These are phyloP conservation scores for Poecile montanus DNA, from an alignment of 2,797 vertebrate species.

Conservation along the genomic window DNA sequence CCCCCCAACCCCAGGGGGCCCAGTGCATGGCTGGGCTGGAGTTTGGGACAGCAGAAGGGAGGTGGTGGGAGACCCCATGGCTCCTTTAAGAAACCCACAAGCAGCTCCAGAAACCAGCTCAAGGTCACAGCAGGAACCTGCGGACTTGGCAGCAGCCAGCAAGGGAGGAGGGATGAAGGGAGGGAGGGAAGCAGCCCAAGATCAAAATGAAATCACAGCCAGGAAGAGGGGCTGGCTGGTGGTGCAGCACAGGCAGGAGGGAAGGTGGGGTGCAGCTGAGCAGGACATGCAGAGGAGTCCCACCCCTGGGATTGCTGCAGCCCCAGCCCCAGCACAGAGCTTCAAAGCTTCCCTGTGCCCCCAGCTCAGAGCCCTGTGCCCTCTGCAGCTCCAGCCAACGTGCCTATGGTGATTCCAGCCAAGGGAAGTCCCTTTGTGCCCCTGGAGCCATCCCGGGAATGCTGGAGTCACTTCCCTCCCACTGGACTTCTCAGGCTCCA, in stretches of 20 bases:
- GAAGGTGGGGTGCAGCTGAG: background rate
- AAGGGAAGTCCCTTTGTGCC: background rate
- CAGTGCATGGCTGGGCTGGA: background rate
- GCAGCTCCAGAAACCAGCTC: constrained; percentile 51
- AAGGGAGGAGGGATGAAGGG: constrained; percentile 21
- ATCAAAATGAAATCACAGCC: background rate
- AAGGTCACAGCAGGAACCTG: constrained; percentile 73
- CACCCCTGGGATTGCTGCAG: background rate
- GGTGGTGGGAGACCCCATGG: background rate
- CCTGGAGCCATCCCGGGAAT: background rate
- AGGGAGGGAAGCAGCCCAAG: constrained; percentile 5
- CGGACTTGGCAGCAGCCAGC: constrained; percentile 62
- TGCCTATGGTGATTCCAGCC: accelerated
- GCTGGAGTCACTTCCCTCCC: background rate
- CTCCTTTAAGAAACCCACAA: constrained; percentile 65
- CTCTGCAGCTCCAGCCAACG: background rate
- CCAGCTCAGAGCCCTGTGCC: background rate
- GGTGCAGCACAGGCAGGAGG: accelerated
- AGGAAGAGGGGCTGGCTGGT: background rate
- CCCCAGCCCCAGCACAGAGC: background rate
- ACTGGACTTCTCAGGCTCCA: background rate
- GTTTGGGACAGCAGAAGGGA: background rate
- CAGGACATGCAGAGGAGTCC: background rate
- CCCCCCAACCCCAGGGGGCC: accelerated
- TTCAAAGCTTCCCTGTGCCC: accelerated